Conservation (phyloP, 2,113 vertebrate species). For the Psilopsiagon aurifrons region DNA sequence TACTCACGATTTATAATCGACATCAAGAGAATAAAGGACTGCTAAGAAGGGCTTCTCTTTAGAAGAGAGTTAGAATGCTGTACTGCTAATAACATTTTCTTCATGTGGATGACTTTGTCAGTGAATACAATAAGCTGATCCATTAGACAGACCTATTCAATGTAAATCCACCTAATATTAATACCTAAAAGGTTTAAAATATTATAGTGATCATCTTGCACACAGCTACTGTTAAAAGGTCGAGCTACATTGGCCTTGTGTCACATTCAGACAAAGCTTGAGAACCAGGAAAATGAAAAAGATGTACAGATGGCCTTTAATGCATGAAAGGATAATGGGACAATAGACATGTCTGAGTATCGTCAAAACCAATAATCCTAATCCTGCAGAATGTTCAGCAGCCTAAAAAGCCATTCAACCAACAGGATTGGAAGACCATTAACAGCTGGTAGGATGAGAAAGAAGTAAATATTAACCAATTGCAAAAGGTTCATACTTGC, state of each 20-base stretch:
- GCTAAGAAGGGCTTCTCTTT: neutral
- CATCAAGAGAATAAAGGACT: constrained; percentile 10
- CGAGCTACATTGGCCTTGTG: neutral
- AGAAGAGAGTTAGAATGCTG: neutral
- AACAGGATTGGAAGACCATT: neutral
- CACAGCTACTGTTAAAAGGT: neutral
- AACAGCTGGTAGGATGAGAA: neutral
- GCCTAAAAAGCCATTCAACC: neutral
- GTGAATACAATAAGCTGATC: constrained; percentile 19
- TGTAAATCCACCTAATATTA: constrained; percentile 49
- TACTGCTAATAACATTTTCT: constrained; percentile 42
- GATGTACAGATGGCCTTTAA: neutral
- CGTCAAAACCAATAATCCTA: neutral
- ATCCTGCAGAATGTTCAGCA: neutral
- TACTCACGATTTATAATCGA: neutral
- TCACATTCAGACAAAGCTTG: neutral
- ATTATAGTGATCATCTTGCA: neutral
- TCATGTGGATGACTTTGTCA: neutral
- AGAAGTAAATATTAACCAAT: neutral
- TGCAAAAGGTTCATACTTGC: neutral
- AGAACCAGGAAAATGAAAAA: neutral
- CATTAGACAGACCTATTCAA: constrained; percentile 38
- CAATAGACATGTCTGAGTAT: neutral
- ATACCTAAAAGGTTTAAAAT: constrained; percentile 19
- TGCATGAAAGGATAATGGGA: neutral